Conservation (phyloP, 2,797 vertebrate species). For the Eidolon dupreanum region DNA sequence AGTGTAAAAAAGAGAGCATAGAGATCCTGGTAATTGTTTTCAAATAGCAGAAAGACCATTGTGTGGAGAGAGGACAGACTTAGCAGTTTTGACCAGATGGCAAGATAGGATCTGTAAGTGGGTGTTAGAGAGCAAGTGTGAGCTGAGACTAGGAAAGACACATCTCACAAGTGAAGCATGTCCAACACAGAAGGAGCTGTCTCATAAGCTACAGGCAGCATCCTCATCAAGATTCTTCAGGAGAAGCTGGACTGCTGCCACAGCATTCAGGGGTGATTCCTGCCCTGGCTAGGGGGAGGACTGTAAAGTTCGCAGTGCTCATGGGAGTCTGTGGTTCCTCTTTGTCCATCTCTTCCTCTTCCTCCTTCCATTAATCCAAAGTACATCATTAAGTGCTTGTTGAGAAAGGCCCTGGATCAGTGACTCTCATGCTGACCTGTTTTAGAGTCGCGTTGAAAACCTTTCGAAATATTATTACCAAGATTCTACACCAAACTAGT, state of each 20-base stretch:
- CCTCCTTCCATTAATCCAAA: neutral
- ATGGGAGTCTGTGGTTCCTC: neutral
- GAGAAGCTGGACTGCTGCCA: neutral
- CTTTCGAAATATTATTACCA: neutral
- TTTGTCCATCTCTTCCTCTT: neutral
- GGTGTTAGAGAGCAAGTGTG: neutral
- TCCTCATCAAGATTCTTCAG: neutral
- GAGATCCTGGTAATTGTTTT: constrained; percentile 1
- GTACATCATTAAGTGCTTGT: neutral
- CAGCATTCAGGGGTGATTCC: neutral
- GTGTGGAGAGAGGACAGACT: neutral
- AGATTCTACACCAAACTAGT: neutral
- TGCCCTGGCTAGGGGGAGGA: neutral
- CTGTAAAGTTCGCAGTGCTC: rapidly evolving
- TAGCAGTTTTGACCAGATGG: constrained; percentile 23
- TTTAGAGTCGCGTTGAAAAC: neutral
- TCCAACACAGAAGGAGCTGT: neutral
- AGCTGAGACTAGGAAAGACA: neutral
- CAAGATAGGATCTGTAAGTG: neutral
- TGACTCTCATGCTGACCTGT: neutral
- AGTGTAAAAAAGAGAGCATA: neutral
- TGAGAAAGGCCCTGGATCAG: neutral
- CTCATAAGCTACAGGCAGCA: neutral
- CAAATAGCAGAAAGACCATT: neutral
- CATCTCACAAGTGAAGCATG: neutral